Evolutionary conservation across 2,113 vertebrate species (phyloP), one percentile per base, ranked within the genome.

Genomic region (Bos javanicus): DNA sequence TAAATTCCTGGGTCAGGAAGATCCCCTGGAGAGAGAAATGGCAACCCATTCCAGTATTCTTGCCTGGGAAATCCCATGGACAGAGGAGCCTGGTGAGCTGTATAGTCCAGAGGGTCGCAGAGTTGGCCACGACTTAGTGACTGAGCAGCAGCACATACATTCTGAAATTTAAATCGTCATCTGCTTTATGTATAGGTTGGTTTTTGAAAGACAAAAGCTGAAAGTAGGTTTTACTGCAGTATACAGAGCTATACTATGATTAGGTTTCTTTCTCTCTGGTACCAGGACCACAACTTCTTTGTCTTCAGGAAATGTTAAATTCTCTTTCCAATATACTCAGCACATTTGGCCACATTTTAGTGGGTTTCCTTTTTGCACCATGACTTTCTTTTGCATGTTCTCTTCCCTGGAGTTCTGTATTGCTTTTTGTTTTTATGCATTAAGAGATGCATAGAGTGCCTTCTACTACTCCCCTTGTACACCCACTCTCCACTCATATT

Each of bases 341-440:
- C 28, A 30, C 21, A 43, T 50, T 28, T 21, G 46, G 80, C 21
- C 85, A 59, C 86, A 81, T 71, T 93, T 78, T 39, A 81, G 28
- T 59, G 36, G 81, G 30, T 59, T 87, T 86, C 10, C 23, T 86
- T 11, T 67, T 89, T 86, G 43, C 36, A 39, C 46, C 11, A 2
- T 90, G 52, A 81, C 46, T 62, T 93, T 76, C 46, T 50, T 94
- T 83, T 83, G 57, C 7, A 30, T 87, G 82, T 91, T 87, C 21
- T 4, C 23, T 39, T 90, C 8, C 59, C 25, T 87, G 28, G 67
- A 90, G 50, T 71, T 93, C 48, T 36, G 81, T 74, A 56, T 25
- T 46, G n/a, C 83, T 62, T 91, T 92, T 83, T 6, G 4, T 91
- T 92, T 96, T 95, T 94, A 54, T 95, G 30, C 81, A 56, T 28